Evolutionary conservation across 2,797 vertebrate genomes (phyloP), one percentile per base, ranked within the genome.

Genomic region (Melanotaenia boesemani): DNA sequence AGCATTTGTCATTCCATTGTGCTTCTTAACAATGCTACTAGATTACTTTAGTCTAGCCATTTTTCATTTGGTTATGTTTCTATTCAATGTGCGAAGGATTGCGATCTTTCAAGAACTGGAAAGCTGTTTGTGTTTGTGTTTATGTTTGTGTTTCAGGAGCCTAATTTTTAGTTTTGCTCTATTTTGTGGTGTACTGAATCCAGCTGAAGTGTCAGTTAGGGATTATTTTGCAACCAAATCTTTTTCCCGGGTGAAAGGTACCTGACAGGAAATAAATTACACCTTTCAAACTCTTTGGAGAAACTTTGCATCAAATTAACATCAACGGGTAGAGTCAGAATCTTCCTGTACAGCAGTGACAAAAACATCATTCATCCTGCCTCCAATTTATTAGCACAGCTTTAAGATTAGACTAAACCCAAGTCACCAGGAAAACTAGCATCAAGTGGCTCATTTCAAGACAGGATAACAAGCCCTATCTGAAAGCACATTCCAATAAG

Each of bases 1-100:
- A 74, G 50, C 64, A 41, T 90, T 92, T 85, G 79, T 87, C 90
- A 88, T 89, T 54, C 69, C 71, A 77, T 86, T 85, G 82, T 82
- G 67, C 67, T 2, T 68, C 56, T 74, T 88, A 83, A 86, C 83
- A 84, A 80, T 62, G 18, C 77, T 12, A 56, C 18, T 18, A 76
- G 75, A 85, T 86, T 77, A 82, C 68, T 55, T 83, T 74, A 77
- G 66, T 82, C 80, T 59, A 18, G 36, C 70, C 76, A 72, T 88
- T 81, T 76, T 83, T 89, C 76, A 81, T 76, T 58, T 63, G 55
- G 79, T 86, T 79, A 83, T 78, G 77, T 82, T 70, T 77, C 15
- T 39, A 5, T 72, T 79, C 30, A 55, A 73, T 57, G 58, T n/a
- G 8, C 15, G 0, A 65, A 59, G 72, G 58, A 77, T 68, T 61